Conservation (phyloP, 2,888 invertebrate species). For the Epinotia bilunana region DNA sequence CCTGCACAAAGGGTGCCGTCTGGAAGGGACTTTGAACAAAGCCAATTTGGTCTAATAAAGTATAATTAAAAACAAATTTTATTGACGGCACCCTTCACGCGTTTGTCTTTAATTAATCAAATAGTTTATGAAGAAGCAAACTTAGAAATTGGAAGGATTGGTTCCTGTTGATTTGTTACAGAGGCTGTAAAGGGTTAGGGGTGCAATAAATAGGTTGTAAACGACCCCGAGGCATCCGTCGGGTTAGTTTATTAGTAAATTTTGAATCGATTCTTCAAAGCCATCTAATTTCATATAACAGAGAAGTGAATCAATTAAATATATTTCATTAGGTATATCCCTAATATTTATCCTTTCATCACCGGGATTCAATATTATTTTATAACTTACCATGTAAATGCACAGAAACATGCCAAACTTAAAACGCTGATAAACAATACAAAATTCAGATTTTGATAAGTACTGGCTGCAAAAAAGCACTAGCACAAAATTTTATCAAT, state of each 20-base stretch:
- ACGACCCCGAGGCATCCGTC: constrained; percentile 46
- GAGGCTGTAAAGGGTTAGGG: constrained; percentile 64
- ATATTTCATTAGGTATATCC: not conserved
- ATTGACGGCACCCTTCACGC: constrained; percentile 75
- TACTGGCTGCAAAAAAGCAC: too few relatives aligned
- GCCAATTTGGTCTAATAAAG: constrained; percentile 79
- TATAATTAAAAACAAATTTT: constrained; percentile 80
- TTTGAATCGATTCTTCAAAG: constrained; percentile 12
- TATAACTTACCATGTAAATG: too few relatives aligned
- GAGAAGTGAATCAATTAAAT: not conserved
- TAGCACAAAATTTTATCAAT: too few relatives aligned
- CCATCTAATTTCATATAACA: constrained; percentile 3
- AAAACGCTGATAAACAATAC: too few relatives aligned
- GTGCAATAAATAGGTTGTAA: constrained; percentile 70
- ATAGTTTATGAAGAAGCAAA: constrained; percentile 65
- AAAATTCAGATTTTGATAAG: too few relatives aligned
- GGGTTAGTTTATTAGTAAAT: constrained; percentile 4
- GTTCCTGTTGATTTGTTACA: constrained; percentile 70
- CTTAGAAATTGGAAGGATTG: constrained; percentile 65
- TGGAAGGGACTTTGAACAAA: constrained; percentile 69
- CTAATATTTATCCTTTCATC: too few relatives aligned
- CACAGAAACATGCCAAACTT: too few relatives aligned
- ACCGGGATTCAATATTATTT: too few relatives aligned
- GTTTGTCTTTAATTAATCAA: constrained; percentile 77
- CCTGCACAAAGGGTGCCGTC: constrained; percentile 71